phyloP scores from a whole-genome alignment of 2,888 invertebrate species.

The Platycheirus rosarum region DNA sequence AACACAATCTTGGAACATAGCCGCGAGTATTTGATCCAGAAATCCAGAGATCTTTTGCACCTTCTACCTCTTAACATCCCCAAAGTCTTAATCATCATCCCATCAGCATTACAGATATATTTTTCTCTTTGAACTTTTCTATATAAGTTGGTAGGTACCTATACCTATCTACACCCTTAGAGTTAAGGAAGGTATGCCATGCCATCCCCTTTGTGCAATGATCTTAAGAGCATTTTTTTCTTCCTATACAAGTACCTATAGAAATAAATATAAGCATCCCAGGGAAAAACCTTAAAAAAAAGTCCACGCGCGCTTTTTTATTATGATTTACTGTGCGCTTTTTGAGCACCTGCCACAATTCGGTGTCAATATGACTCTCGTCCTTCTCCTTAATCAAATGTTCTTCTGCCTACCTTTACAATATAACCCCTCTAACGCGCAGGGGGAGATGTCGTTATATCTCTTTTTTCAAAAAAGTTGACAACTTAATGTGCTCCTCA shows the following conservation, averaged over 20 bases:
- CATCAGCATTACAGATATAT: background rate
- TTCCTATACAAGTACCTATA: background rate
- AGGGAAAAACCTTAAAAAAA: conserved; percentile 1
- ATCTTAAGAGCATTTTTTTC: conserved; percentile 26
- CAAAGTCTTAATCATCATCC: background rate
- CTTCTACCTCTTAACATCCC: background rate
- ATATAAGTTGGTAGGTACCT: background rate
- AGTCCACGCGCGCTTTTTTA: conserved; percentile 43
- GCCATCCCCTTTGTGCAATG: conserved; percentile 28
- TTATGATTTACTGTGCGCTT: conserved; percentile 68
- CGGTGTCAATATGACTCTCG: conserved; percentile 73
- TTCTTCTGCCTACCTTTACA: conserved; percentile 30
- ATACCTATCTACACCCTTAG: conserved; percentile 7
- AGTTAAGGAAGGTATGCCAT: background rate
- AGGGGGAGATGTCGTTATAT: conserved; percentile 6
- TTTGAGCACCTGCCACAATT: conserved; percentile 73
- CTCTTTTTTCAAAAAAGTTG: conserved; percentile 55
- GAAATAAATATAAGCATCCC: background rate
- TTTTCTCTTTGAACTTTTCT: conserved; percentile 5
- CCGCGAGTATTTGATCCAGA: conserved; percentile 20
- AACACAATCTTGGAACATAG: background rate
- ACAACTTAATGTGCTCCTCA: conserved; percentile 62
- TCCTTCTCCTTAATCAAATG: conserved; percentile 73
- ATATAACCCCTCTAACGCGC: background rate
- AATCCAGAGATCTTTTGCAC: conserved; percentile 28